A percentile compares a stretch with the other conserved stretches of the same genome.
Evolutionary conservation across 23 tunicate genomes (phyloP).

Genomic region (Pegea sp.): DNA sequence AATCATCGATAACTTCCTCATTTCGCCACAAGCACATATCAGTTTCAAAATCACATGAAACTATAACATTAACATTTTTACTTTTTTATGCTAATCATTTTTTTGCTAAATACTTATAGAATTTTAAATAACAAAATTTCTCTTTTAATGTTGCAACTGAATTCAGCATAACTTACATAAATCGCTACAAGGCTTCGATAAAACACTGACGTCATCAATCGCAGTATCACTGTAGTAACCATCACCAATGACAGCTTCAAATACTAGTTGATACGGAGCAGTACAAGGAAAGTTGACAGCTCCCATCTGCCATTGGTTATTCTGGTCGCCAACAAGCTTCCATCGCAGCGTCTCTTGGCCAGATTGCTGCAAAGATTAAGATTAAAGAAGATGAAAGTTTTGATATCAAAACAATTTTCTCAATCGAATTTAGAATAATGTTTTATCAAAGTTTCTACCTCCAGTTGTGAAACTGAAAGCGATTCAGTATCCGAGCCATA

Average conservation of each 20-base stretch:
- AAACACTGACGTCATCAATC: conserved; percentile 17
- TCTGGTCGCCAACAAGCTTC: conserved; percentile 23
- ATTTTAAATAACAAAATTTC: too few relatives aligned
- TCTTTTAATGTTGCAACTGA: too few relatives aligned
- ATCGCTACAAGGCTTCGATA: conserved; percentile 3
- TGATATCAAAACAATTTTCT: too few relatives aligned
- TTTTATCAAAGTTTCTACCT: too few relatives aligned
- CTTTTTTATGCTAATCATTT: too few relatives aligned
- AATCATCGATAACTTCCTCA: conserved; percentile 13
- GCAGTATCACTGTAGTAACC: conserved; percentile 41
- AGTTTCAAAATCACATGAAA: conserved; percentile 27
- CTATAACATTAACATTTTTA: conserved; percentile 15
- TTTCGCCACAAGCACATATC: conserved; percentile 38
- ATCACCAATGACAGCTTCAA: conserved; percentile 36
- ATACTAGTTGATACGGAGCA: too few relatives aligned
- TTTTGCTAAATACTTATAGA: too few relatives aligned
- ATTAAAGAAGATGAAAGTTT: not conserved
- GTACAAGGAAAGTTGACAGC: conserved; percentile 20
- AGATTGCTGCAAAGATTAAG: conserved; percentile 4
- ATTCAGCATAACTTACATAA: too few relatives aligned
- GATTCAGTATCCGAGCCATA: conserved; percentile 33
- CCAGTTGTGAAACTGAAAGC: too few relatives aligned
- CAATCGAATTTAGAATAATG: too few relatives aligned
- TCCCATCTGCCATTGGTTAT: conserved; percentile 17
- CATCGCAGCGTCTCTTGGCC: conserved; percentile 6